Evolutionary conservation across 2,888 invertebrate species (phyloP), one percentile per base, ranked within the genome.

Genomic region (Creontiades dilutus): DNA sequence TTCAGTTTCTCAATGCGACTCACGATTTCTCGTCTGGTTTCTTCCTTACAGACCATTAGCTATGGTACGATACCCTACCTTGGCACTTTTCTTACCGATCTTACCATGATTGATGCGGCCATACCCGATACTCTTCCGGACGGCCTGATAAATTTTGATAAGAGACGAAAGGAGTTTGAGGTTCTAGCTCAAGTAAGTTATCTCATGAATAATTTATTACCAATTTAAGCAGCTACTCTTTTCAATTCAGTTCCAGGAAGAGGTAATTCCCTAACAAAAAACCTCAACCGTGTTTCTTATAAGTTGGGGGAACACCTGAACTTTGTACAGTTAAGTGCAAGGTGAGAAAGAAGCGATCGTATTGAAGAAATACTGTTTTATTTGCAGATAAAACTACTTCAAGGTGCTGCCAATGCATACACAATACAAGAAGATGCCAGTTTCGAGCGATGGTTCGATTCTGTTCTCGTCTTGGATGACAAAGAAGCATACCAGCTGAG

Each of bases 61-160:
- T 96, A 98, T 93, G 99, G 99, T 19, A 99, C 99, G 1, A 98
- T 99, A 93, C 99, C 99, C 16, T 99, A 99, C 93, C 94, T 99
- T 91, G 99, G 99, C 46, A 99, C 99, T 4, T 99, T 99, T 94
- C 94, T 99, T 89, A 99, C 99, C 2, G 99, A 99, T 94, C 95
- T 99, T 91, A 99, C 99, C 0, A 99, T 99, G 98, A 98, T 99
- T 92, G 99, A 99, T 94, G 98, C 99, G 16, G 99, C 99, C 55
- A 97, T 97, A 93, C 97, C 98, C 0, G 98, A 98, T 93, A 95
- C 95, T 93, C 93, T 93, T 27, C 95, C 95, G 78, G 97, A 97
- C 91, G 96, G 97, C 81, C 94, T 99, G 82, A 98, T 99, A 85
- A 99, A 99, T 94, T 99, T 99, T 93, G 99, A 99, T 93, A 99